phyloP scores from a whole-genome alignment of 2,888 invertebrate species.

The Trissonchulus sp. region DNA sequence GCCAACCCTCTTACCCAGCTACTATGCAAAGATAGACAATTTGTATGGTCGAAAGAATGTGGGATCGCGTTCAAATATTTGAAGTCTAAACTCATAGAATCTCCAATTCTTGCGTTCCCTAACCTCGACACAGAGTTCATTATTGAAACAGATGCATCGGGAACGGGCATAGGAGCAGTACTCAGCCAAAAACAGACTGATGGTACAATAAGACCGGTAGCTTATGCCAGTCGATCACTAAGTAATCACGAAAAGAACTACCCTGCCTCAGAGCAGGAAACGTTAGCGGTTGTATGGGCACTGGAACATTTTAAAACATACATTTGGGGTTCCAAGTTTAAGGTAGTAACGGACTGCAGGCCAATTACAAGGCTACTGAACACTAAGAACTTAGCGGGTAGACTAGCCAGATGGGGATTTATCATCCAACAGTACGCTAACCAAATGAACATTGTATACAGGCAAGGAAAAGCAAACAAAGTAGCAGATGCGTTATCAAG shows the following conservation, averaged over 20 bases:
- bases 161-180: no score
- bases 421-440: no score
- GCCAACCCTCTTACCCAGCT: not conserved
- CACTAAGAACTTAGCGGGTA: no score
- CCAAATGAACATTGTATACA: no score
- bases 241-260: not conserved
- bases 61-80: not conserved
- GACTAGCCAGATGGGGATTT: no score
- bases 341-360: not conserved
- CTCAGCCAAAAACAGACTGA: not conserved
- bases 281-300: not conserved
- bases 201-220: not conserved
- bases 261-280: not conserved
- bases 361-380: not conserved
- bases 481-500: no score
- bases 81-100: no score
- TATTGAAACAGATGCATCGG: no score
- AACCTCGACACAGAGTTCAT: no score
- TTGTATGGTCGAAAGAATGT: not conserved
- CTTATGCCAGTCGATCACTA: constrained; percentile 1
- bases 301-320: not conserved
- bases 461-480: no score
- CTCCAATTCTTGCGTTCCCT: no score
- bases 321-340: not conserved
- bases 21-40: not conserved